phyloP scores from a whole-genome alignment of 2,797 vertebrate genomes.

The Taeniopygia guttata region DNA sequence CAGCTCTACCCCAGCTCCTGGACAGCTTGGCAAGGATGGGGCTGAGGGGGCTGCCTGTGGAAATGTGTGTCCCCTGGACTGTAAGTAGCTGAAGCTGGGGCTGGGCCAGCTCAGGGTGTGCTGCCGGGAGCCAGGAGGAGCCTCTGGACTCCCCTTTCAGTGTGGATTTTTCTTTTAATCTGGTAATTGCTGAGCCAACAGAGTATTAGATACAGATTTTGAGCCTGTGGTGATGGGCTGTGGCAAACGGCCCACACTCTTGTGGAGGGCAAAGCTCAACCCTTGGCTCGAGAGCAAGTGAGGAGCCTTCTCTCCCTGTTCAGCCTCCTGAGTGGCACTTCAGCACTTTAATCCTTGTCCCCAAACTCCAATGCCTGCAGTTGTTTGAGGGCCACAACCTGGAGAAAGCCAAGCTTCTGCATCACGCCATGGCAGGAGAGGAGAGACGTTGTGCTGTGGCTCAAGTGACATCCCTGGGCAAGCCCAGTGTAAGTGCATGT shows the following conservation, averaged over 20 bases:
- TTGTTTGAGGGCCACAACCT: fast-evolving
- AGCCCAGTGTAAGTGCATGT: neutral
- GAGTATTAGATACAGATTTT: neutral
- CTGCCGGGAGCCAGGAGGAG: neutral
- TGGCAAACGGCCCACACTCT: neutral
- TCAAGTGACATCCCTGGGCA: neutral
- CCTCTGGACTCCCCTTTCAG: neutral
- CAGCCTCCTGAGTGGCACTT: fast-evolving
- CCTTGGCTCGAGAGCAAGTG: fast-evolving
- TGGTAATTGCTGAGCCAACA: neutral
- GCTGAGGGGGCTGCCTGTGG: neutral
- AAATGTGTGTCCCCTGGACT: neutral
- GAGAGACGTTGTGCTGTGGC: neutral
- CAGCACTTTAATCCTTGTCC: neutral
- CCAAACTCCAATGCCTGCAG: neutral
- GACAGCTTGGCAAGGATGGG: neutral
- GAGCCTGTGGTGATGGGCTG: neutral
- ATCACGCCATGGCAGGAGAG: neutral
- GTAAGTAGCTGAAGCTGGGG: neutral
- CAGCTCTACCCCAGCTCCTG: neutral
- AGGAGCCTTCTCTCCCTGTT: neutral
- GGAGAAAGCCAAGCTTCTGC: neutral
- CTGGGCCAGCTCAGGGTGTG: neutral
- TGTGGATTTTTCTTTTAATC: neutral
- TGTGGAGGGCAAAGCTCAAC: neutral